Percentiles rank a stretch among this genome's conserved stretches.
Conservation (phyloP, 2,888 invertebrate genomes). For the Drosophila percnosoma region DNA sequence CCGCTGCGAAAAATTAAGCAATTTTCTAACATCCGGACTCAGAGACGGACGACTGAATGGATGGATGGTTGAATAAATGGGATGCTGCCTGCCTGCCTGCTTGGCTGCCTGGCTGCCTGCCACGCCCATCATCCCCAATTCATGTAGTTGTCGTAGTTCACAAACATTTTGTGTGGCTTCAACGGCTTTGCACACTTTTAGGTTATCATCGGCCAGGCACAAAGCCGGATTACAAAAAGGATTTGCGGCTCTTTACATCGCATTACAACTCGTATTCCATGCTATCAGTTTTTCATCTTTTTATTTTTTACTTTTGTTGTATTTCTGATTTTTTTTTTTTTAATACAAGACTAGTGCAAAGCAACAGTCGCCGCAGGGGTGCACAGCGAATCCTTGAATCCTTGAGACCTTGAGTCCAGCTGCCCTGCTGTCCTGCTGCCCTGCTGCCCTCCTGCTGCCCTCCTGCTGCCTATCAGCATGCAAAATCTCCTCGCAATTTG, state of each 20-base stretch:
- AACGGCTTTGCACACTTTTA: constrained; percentile 73
- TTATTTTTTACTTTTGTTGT: constrained; percentile 7
- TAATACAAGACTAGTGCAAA: constrained; percentile 38
- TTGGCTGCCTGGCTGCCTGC: not conserved
- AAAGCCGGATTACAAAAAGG: constrained; percentile 74
- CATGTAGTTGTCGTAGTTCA: constrained; percentile 57
- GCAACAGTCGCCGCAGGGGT: constrained; percentile 58
- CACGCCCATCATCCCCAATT: constrained; percentile 5
- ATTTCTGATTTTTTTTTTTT: constrained; percentile 20
- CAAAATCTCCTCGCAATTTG: constrained; percentile 60
- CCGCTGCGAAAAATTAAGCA: constrained; percentile 66
- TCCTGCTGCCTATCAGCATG: constrained; percentile 50
- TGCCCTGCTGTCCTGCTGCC: constrained; percentile 3
- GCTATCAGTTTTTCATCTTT: constrained; percentile 31
- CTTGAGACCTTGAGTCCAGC: constrained; percentile 8
- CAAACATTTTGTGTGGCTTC: constrained; percentile 55
- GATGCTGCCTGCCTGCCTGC: not conserved
- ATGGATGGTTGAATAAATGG: not conserved
- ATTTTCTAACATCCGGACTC: constrained; percentile 54
- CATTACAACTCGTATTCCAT: constrained; percentile 56
- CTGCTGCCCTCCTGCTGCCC: not conserved
- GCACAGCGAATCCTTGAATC: constrained; percentile 10
- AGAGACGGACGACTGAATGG: not conserved
- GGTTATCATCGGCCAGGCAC: constrained; percentile 65
- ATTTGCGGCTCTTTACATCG: constrained; percentile 66